These are phyloP conservation scores for Semibalanus balanoides DNA, from an alignment of 1,140 invertebrate species.

Conservation along the genomic window DNA sequence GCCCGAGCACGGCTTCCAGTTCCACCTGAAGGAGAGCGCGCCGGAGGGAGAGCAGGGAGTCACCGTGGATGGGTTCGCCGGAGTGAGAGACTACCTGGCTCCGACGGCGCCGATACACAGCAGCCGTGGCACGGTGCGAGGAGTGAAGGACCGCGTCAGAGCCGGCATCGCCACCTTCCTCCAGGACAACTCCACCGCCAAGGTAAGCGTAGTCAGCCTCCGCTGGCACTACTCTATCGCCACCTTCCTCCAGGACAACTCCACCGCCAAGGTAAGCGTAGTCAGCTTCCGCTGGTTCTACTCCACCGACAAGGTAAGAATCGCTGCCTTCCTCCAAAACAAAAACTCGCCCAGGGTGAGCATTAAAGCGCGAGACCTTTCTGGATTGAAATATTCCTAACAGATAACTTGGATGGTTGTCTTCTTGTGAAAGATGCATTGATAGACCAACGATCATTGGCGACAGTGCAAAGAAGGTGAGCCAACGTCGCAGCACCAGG, in stretches of 20 bases:
- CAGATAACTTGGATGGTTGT: no score
- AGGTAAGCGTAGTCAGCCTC: no score
- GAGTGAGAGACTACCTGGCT: slow-evolving; percentile 56
- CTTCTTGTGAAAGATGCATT: no score
- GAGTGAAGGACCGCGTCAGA: slow-evolving; percentile 81
- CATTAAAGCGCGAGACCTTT: no score
- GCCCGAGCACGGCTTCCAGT: slow-evolving; percentile 5
- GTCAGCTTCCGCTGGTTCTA: no score
- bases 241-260: slow-evolving; percentile 43
- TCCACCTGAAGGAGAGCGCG: slow-evolving; percentile 20
- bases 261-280: slow-evolving; percentile 15
- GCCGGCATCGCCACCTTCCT: slow-evolving; percentile 81
- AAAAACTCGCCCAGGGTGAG: slow-evolving; percentile 15
- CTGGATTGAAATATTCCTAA: no score
- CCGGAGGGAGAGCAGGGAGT: slow-evolving; percentile 23
- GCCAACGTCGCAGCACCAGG: no score
- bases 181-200: slow-evolving; percentile 9
- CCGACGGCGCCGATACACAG: slow-evolving; percentile 61
- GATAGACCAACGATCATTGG: no score
- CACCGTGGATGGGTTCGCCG: slow-evolving; percentile 48
- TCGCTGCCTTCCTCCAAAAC: slow-evolving; percentile 56
- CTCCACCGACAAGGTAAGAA: no score
- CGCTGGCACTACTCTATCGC: no score
- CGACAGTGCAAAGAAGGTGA: no score
- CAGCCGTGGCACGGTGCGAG: slow-evolving; percentile 75